phyloP scores from a whole-genome alignment of 2,113 vertebrate genomes.

The Vanacampus margaritifer region DNA sequence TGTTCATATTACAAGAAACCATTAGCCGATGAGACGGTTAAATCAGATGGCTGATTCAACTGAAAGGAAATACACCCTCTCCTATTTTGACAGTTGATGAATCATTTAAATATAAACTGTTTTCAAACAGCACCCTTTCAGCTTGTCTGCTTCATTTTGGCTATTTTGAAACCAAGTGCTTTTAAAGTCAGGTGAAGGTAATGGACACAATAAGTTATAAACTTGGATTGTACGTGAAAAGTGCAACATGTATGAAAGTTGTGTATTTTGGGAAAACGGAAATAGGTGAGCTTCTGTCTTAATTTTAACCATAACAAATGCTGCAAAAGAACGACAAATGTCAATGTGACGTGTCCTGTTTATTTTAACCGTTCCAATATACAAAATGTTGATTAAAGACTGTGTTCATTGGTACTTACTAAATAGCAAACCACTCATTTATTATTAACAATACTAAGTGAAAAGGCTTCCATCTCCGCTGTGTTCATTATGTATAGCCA shows the following conservation, averaged over 20 bases:
- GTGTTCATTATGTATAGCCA: constrained; percentile 26
- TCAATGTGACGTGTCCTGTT: neutral
- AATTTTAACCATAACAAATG: neutral
- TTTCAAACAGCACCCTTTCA: neutral
- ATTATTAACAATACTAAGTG: constrained; percentile 29
- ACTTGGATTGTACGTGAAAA: neutral
- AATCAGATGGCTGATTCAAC: neutral
- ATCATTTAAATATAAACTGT: neutral
- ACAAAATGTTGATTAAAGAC: neutral
- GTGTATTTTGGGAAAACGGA: neutral
- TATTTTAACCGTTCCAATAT: neutral
- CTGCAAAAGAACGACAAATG: too few relatives aligned
- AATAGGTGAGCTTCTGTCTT: neutral
- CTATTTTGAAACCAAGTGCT: neutral
- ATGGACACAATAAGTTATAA: neutral
- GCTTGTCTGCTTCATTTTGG: neutral
- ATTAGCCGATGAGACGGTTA: neutral
- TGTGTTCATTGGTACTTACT: constrained; percentile 3
- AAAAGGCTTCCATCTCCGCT: constrained; percentile 35
- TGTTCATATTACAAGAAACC: neutral
- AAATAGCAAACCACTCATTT: constrained; percentile 26
- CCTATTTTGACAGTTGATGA: neutral
- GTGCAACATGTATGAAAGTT: neutral
- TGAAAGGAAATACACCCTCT: neutral
- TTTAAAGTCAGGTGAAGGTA: neutral